Conservation (phyloP, 2,888 invertebrate genomes). For the Chrysolina americana region DNA sequence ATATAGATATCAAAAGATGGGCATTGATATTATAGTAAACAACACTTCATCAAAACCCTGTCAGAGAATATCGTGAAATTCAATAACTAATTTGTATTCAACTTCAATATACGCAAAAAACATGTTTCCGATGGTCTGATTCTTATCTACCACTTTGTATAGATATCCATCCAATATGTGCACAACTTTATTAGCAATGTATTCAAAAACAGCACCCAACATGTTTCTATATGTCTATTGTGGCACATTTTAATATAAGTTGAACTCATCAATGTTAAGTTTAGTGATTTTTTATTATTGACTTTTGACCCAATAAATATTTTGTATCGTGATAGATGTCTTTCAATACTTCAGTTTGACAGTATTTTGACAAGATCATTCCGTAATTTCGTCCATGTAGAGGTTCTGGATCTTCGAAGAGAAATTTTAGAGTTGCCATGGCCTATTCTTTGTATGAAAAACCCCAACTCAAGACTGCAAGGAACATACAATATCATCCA, state of each 20-base stretch:
- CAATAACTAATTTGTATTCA: too few species aligned
- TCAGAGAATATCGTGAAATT: too few species aligned
- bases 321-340: slow-evolving; percentile 63
- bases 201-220: slow-evolving; percentile 31
- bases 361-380: slow-evolving; percentile 42
- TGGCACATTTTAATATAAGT: slow-evolving; percentile 65
- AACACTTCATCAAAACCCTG: too few species aligned
- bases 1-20: too few species aligned
- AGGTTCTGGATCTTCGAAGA: slow-evolving; percentile 40
- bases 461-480: slow-evolving; percentile 21
- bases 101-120: too few species aligned
- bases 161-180: neutral
- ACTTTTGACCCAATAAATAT: slow-evolving; percentile 68
- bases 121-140: too few species aligned
- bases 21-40: too few species aligned
- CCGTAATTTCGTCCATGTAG: slow-evolving; percentile 32
- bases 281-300: slow-evolving; percentile 66
- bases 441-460: slow-evolving; percentile 39
- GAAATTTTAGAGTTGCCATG: slow-evolving; percentile 42
- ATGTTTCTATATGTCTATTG: slow-evolving; percentile 66
- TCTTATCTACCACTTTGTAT: too few species aligned
- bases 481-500: slow-evolving; percentile 45
- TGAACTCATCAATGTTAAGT: slow-evolving; percentile 64
- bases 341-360: slow-evolving; percentile 23
- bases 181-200: slow-evolving; percentile 3